Base-by-base conservation (phyloP, 2,888 invertebrate genomes). In the Pseudoips prasinana region DNA sequence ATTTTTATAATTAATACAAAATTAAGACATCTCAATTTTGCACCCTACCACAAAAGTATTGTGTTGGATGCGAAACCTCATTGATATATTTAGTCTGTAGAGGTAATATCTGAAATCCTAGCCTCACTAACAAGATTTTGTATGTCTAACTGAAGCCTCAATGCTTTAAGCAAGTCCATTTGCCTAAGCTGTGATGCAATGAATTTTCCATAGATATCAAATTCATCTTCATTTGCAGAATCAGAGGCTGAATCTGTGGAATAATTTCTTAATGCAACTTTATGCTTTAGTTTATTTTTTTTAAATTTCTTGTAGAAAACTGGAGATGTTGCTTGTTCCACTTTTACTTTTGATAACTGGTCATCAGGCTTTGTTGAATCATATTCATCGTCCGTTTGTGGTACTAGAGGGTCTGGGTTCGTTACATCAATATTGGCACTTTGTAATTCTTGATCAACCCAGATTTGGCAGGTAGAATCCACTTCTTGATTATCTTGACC, bases 151-250 rank as follows among this genome's bases (percentile, higher is more conserved):
- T 82, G 80, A 3, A 76, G 52, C 20, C 62, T 59, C 33, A 82
- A 39, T 9, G 81, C 80, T 42, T 64, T 77, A 4, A 70, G 63
- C 1, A 75, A 44, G 2, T 69, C 64, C 68, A 82, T 72, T 42
- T 67, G 64, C 24, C 80, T 67, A 22, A 82, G 35, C 38, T 82
- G 82, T 8, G 73, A 58, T 10, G 80, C 81, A 24, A 82, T 76
- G 46, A 67, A 79, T 51, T 77, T 79, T 1, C 80, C 81, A 58
- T 77, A 82, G 11, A 79, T 70, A 55, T 79, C 81, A 71, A 79
- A 82, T 44, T 81, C 81, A 58, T 82, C 82, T 14, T 81, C 79
- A 14, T 48, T 63, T 0, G 19, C 36, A 39, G 31, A 40, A 17
- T 60, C 67, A 7, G 38, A 34, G 27, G 45, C 44, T 7, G 60